Percentiles rank a stretch among this genome's conserved stretches.
Conservation (phyloP, 2,113 vertebrate species). For the Xyrauchen texanus region DNA sequence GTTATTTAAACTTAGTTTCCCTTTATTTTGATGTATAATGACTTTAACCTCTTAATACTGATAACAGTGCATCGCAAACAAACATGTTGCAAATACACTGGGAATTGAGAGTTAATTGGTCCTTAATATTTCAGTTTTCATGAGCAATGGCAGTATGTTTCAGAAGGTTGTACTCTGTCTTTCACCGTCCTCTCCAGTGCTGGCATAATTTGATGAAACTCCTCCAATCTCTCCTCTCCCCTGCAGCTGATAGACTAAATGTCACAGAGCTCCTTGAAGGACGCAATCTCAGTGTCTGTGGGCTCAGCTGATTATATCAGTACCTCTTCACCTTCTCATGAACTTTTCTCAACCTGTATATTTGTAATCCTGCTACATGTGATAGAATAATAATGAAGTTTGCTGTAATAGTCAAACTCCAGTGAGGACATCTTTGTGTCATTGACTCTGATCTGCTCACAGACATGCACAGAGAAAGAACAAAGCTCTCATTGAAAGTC, state of each 20-base stretch:
- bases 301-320: slow-evolving; percentile 4
- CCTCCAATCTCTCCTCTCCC: not conserved
- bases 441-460: too few relatives aligned
- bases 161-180: not conserved
- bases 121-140: not conserved
- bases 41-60: not conserved
- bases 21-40: too few relatives aligned
- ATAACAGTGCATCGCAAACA: slow-evolving; percentile 10
- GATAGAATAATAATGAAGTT: too few relatives aligned
- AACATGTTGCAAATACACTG: slow-evolving; percentile 8
- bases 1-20: too few relatives aligned
- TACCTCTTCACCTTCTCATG: slow-evolving; percentile 17
- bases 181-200: slow-evolving; percentile 6
- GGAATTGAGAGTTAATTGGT: not conserved
- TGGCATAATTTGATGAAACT: slow-evolving; percentile 23
- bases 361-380: too few relatives aligned
- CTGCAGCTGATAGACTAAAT: slow-evolving; percentile 31
- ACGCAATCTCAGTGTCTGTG: slow-evolving; percentile 6
- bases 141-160: not conserved
- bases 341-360: not conserved
- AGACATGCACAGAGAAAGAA: too few relatives aligned
- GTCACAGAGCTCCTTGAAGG: slow-evolving; percentile 26
- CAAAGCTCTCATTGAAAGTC: too few relatives aligned
- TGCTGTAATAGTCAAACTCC: not conserved
- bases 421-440: too few relatives aligned